Evolutionary conservation across 2,113 vertebrate genomes (phyloP).

Genomic region (Cololabis saira): DNA sequence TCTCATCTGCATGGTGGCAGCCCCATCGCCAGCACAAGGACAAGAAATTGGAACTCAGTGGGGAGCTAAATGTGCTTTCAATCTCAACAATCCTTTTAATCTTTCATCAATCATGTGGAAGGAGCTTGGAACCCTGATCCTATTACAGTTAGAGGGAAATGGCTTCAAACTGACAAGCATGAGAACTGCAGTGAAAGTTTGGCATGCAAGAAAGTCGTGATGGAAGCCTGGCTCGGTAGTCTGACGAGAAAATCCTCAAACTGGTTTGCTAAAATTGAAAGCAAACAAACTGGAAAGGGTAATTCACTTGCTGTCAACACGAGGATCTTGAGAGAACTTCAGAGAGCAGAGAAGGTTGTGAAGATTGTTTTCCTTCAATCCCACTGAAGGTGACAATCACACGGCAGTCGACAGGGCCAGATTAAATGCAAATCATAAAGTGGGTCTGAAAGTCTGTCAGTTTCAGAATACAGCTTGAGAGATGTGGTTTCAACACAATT

Average conservation of each 20-base stretch:
- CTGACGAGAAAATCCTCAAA: conserved; percentile 57
- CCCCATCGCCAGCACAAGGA: conserved; percentile 54
- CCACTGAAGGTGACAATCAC: conserved; percentile 34
- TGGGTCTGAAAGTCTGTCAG: conserved; percentile 18
- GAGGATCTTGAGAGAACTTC: conserved; percentile 29
- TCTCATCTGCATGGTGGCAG: conserved; percentile 78
- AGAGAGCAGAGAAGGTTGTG: conserved; percentile 7
- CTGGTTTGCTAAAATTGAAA: conserved; percentile 57
- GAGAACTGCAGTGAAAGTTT: conserved; percentile 70
- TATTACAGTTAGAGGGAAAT: conserved; percentile 76
- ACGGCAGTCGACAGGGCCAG: conserved; percentile 5
- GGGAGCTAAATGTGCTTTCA: conserved; percentile 82
- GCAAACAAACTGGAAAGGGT: conserved; percentile 63
- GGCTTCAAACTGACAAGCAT: conserved; percentile 65
- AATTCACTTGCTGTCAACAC: conserved; percentile 41
- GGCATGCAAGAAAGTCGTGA: conserved; percentile 57
- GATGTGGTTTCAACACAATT: conserved; percentile 22
- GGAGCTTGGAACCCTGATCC: conserved; percentile 72
- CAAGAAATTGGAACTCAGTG: conserved; percentile 76
- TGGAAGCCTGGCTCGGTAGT: conserved; percentile 57
- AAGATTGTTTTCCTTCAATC: conserved; percentile 39
- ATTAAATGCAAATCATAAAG: conserved; percentile 39
- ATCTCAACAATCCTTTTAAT: conserved; percentile 85
- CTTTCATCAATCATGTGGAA: conserved; percentile 84
- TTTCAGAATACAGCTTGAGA: conserved; percentile 35